These are phyloP conservation scores for Ochotona curzoniae DNA, from an alignment of 2,113 vertebrate species.

Conservation along the genomic window DNA sequence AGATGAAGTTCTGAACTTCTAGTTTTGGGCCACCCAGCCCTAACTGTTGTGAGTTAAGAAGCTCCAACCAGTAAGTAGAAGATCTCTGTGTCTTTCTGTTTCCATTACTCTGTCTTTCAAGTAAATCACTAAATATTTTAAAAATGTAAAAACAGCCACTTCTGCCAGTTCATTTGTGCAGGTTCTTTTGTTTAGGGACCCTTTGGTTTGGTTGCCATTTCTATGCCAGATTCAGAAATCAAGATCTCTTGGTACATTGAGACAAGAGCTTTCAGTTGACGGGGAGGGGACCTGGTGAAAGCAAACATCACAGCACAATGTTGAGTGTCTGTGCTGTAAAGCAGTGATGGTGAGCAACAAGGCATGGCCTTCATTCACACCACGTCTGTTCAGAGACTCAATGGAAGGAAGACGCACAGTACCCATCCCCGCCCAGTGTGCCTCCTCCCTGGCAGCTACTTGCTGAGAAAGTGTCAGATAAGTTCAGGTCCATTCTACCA, in stretches of 20 bases:
- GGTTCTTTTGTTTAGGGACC: background rate
- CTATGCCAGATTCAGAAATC: background rate
- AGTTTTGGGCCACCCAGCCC: no score
- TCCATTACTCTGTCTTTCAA: no score
- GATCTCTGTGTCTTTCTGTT: no score
- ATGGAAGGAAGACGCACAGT: background rate
- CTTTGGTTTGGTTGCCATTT: background rate
- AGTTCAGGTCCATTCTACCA: background rate
- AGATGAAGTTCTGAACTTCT: no score
- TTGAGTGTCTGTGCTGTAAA: accelerated
- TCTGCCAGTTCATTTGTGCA: background rate
- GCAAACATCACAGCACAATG: accelerated
- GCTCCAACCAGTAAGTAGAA: no score
- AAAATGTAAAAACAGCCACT: background rate
- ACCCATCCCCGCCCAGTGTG: background rate
- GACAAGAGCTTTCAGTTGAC: background rate
- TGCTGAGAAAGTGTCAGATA: background rate
- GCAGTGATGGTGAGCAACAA: background rate
- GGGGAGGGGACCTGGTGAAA: no score
- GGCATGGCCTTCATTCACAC: accelerated
- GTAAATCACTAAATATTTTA: no score
- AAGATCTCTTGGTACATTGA: background rate
- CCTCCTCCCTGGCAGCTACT: background rate
- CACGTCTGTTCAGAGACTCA: accelerated
- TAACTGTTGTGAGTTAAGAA: no score